These are phyloP conservation scores for Hemichromis elongatus DNA, from an alignment of 2,113 vertebrate species.

Conservation along the genomic window DNA sequence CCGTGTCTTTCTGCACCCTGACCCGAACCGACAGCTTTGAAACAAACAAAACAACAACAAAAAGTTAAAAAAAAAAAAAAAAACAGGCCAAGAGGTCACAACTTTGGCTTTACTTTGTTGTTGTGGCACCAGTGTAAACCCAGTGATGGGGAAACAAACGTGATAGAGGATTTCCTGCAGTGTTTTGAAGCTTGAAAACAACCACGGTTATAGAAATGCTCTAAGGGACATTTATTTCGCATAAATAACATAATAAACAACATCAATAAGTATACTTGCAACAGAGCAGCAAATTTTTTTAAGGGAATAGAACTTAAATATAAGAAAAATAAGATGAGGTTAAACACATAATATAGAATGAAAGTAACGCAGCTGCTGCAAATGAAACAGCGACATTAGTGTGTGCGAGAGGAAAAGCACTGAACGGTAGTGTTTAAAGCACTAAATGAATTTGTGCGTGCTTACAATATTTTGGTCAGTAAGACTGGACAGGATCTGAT, in stretches of 20 bases:
- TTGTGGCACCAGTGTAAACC: background rate
- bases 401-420: background rate
- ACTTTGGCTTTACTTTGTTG: slow-evolving; percentile 14
- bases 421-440: background rate
- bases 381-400: background rate
- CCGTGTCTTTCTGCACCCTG: background rate
- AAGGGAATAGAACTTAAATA: background rate
- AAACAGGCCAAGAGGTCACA: background rate
- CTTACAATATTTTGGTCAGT: background rate
- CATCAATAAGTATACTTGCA: background rate
- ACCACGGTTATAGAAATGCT: background rate
- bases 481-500: background rate
- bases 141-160: background rate
- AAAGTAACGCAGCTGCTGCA: background rate
- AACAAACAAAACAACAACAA: background rate
- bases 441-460: background rate
- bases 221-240: background rate
- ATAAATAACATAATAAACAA: background rate
- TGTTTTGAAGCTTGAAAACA: background rate
- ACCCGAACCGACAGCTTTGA: background rate
- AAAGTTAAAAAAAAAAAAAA: background rate
- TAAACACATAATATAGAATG: background rate
- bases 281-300: background rate
- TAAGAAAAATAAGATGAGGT: background rate
- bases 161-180: background rate